phyloP scores from a whole-genome alignment of 2,797 vertebrate species.

The Potorous gilbertii region DNA sequence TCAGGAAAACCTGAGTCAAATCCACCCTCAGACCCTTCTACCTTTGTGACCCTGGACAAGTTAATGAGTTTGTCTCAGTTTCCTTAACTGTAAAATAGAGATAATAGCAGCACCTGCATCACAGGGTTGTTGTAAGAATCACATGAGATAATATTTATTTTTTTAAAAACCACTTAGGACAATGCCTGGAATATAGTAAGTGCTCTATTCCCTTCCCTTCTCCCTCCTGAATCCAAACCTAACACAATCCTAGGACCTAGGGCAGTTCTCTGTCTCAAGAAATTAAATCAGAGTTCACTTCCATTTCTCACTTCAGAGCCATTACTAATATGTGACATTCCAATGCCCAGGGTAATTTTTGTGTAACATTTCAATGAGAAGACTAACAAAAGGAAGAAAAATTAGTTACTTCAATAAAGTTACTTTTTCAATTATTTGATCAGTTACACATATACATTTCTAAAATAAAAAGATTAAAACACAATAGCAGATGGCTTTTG shows the following conservation, averaged over 20 bases:
- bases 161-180: not conserved
- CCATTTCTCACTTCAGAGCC: not conserved
- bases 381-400: not conserved
- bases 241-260: not conserved
- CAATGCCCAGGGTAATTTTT: not conserved
- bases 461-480: not conserved
- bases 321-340: not conserved
- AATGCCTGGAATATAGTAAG: not conserved
- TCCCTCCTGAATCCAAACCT: not conserved
- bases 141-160: not conserved
- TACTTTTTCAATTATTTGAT: not conserved
- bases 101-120: not conserved
- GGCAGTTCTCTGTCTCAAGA: not conserved
- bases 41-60: not conserved
- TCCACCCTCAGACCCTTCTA: not conserved
- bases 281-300: not conserved
- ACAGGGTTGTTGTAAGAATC: not conserved
- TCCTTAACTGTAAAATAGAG: not conserved
- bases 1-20: not conserved
- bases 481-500: not conserved
- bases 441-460: not conserved
- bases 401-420: not conserved
- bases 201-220: not conserved
- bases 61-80: not conserved
- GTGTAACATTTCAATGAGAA: not conserved